Percentiles rank a stretch among this genome's conserved stretches.
Conservation (phyloP, 2,888 invertebrate species). For the Itoplectis maculator region DNA sequence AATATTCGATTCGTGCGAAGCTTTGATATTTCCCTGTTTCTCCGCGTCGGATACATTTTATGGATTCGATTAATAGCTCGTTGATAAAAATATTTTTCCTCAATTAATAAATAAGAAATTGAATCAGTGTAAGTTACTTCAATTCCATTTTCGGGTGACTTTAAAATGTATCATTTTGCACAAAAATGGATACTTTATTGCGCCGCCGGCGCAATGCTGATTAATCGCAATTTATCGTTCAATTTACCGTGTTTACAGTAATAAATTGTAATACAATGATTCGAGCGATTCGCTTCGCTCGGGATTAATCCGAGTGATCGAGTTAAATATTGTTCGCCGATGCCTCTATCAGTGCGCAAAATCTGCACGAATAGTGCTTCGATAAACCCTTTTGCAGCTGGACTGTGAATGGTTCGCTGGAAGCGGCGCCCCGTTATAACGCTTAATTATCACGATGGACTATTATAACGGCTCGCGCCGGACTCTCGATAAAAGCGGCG, state of each 20-base stretch:
- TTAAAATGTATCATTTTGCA: not conserved
- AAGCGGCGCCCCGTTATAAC: conserved; percentile 58
- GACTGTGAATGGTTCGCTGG: conserved; percentile 29
- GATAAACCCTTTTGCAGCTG: conserved; percentile 44
- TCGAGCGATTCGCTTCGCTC: not conserved
- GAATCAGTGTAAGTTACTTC: not conserved
- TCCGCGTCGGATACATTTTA: not conserved
- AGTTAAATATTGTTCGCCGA: conserved; percentile 23
- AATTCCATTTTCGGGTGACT: not conserved
- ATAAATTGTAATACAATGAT: conserved; percentile 4
- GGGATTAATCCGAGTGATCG: conserved; percentile 32
- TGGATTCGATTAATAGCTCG: not conserved
- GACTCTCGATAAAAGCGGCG: conserved; percentile 58
- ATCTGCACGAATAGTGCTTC: conserved; percentile 21
- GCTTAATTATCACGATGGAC: conserved; percentile 65
- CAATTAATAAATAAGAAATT: not conserved
- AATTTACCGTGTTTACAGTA: not conserved
- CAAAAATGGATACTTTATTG: not conserved
- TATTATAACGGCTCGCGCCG: conserved; percentile 63
- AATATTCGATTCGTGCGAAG: not conserved
- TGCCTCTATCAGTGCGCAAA: not conserved
- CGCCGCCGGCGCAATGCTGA: not conserved
- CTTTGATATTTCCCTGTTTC: not conserved
- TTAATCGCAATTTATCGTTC: not conserved
- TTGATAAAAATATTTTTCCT: not conserved